Base-by-base conservation (phyloP, 2,113 vertebrate species). In the Gulo gulo region DNA sequence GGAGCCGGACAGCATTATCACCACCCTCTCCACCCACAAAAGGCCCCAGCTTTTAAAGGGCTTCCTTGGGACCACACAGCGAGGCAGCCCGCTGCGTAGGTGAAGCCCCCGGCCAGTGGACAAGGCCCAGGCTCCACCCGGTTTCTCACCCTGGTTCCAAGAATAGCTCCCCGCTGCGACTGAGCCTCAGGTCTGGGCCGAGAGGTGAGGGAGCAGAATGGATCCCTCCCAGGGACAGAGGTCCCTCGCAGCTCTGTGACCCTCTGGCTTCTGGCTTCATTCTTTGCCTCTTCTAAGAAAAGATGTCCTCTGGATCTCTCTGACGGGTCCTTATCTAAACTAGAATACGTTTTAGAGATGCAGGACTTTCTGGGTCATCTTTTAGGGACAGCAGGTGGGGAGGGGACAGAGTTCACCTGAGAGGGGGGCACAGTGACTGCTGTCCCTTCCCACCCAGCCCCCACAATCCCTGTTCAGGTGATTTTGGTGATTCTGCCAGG, bases 1-100 rank as follows among this genome's bases (percentile, higher is more conserved):
- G 65, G 88, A 76, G 34, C 63, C 3, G 0, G 34, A 24, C 50
- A 29, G 61, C 50, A 74, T 78, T 78, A n/a, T 67, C 89, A 42
- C 42, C 26, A 15, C 42, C 79, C 50, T 61, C 82, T 34, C 47
- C 47, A 23, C 47, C 91, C 52, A 94, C 86, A 86, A 61, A 91
- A 57, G 93, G n/a, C 57, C 31, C 31, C 4, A 36, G 67, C 16
- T 74, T 91, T 82, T 74, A 52, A 96, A 95, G 73, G 65, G 36
- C 47, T 88, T 81, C 91, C 20, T 57, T 4, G 21, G 94, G 95
- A 91, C 95, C 95, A 88, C 85, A 81, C 69, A 85, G 76, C 39
- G 55, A 80, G 95, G 69, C 57, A 26, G 90, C 26, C 57, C 36
- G 15, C 29, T 59, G 57, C 16, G 10, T 42, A 86, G 79, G 67